phyloP scores from a whole-genome alignment of 1,140 invertebrate genomes.

The Probaryconus sp. region DNA sequence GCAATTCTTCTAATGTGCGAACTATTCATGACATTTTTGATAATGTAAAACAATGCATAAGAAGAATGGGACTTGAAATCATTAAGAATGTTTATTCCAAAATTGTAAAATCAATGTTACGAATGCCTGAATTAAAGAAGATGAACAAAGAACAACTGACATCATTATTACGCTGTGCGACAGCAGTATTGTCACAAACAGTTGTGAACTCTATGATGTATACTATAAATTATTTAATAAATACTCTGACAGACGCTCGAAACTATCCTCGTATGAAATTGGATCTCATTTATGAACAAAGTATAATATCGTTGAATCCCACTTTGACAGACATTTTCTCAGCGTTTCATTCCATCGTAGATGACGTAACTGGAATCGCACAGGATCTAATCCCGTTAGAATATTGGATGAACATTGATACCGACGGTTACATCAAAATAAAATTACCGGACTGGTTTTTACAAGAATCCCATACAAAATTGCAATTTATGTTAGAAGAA shows the following conservation, averaged over 20 bases:
- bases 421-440: constrained; percentile 66
- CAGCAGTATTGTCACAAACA: constrained; percentile 70
- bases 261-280: constrained; percentile 70
- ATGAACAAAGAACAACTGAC: constrained; percentile 28
- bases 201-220: constrained; percentile 71
- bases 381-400: constrained; percentile 73
- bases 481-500: constrained; percentile 63
- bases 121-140: constrained; percentile 45
- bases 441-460: constrained; percentile 71
- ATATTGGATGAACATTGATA: constrained; percentile 63
- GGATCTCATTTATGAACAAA: constrained; percentile 66
- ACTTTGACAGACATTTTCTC: constrained; percentile 65
- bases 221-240: constrained; percentile 71
- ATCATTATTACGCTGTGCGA: constrained; percentile 67
- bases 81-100: constrained; percentile 69
- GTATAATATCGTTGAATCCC: constrained; percentile 65
- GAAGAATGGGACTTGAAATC: constrained; percentile 49
- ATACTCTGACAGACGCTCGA: constrained; percentile 57
- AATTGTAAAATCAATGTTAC: constrained; percentile 55
- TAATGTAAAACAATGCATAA: constrained; percentile 61
- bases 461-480: constrained; percentile 62
- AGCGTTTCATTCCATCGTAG: constrained; percentile 67
- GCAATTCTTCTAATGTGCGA: constrained; percentile 43
- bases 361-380: constrained; percentile 64
- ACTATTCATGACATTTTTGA: constrained; percentile 29